These are phyloP conservation scores for Bradypodion ventrale DNA, from an alignment of 2,797 vertebrate species.

Conservation along the genomic window DNA sequence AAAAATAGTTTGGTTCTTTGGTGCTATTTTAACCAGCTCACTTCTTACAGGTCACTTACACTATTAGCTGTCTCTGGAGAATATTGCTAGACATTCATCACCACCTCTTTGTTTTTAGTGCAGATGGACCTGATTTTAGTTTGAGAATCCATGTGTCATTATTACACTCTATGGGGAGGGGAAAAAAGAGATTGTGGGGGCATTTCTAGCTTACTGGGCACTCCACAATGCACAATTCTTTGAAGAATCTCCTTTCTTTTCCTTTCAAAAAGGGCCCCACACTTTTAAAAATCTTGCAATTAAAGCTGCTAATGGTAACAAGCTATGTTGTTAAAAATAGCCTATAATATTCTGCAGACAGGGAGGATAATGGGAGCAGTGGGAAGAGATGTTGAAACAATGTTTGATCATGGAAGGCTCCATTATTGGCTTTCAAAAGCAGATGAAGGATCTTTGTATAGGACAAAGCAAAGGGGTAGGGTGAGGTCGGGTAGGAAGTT, in stretches of 20 bases:
- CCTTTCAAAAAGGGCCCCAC: background rate
- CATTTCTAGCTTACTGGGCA: background rate
- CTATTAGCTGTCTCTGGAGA: background rate
- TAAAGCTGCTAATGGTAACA: slow-evolving; percentile 37
- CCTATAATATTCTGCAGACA: slow-evolving; percentile 19
- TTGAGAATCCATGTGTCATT: background rate
- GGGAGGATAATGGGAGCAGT: background rate
- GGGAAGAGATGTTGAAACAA: slow-evolving; percentile 33
- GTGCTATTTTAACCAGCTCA: background rate
- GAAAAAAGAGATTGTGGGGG: too few species aligned
- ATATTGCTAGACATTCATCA: background rate
- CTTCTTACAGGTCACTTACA: background rate
- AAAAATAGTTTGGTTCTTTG: background rate
- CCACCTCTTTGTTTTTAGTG: background rate
- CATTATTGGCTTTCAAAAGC: background rate
- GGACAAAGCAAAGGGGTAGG: background rate
- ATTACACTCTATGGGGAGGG: too few species aligned
- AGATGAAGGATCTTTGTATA: background rate
- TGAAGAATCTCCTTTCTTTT: background rate
- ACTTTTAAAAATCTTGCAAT: slow-evolving; percentile 54
- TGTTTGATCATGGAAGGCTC: background rate
- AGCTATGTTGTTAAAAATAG: slow-evolving; percentile 56
- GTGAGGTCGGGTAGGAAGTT: background rate
- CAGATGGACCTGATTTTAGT: background rate
- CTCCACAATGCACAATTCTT: background rate